Percentiles rank a stretch among this genome's conserved stretches.
These are phyloP conservation scores for Nymphalis io DNA, from an alignment of 1,140 invertebrate species.

Conservation along the genomic window DNA sequence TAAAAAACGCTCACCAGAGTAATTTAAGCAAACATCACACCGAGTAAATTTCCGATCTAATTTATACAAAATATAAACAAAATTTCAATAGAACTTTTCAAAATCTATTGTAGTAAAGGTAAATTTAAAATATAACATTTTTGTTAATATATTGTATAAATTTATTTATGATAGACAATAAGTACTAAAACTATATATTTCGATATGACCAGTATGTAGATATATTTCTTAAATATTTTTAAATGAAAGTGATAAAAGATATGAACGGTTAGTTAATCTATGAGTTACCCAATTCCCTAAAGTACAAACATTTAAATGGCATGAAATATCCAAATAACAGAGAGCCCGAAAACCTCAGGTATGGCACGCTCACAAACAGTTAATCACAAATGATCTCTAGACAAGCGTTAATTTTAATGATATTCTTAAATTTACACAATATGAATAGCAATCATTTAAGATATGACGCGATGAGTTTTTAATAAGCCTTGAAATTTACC, in stretches of 20 bases:
- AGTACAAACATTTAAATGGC: neutral
- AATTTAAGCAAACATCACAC: too few relatives aligned
- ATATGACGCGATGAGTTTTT: conserved; percentile 5
- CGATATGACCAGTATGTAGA: too few relatives aligned
- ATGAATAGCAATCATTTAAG: neutral
- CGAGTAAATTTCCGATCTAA: too few relatives aligned
- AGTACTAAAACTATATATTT: too few relatives aligned
- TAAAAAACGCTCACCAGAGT: too few relatives aligned
- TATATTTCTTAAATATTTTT: too few relatives aligned
- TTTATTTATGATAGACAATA: too few relatives aligned
- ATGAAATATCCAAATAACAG: conserved; percentile 16
- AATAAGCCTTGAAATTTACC: conserved; percentile 8
- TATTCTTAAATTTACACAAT: neutral
- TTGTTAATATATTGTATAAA: too few relatives aligned
- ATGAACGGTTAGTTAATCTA: conserved; percentile 38
- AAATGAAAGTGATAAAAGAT: conserved; percentile 18
- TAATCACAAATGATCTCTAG: conserved; percentile 50
- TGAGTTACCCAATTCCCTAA: conserved; percentile 10
- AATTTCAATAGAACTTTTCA: too few relatives aligned
- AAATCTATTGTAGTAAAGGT: too few relatives aligned
- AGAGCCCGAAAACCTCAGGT: conserved; percentile 46
- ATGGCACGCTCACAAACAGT: conserved; percentile 72
- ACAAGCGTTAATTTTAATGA: conserved; percentile 20
- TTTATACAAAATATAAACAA: too few relatives aligned
- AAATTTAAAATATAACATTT: too few relatives aligned